A percentile compares a stretch with the other conserved stretches of the same genome.
Evolutionary conservation across 2,113 vertebrate genomes (phyloP).

Genomic region (Marcusenius ussheri): DNA sequence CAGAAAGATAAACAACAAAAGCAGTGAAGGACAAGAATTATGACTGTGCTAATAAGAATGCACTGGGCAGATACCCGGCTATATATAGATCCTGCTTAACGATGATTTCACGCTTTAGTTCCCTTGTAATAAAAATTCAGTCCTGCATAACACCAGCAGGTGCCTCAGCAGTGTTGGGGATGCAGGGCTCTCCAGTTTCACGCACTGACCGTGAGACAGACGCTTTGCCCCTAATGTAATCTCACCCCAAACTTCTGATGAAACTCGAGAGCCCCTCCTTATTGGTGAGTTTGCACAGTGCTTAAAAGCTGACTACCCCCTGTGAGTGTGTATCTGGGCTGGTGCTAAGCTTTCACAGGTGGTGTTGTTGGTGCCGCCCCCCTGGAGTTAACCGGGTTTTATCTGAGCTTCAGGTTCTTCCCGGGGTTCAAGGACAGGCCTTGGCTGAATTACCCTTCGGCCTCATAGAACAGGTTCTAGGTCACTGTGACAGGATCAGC

Average conservation of each 20-base stretch:
- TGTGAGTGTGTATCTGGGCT: background rate
- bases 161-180: background rate
- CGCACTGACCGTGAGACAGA: too few species aligned
- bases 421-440: background rate
- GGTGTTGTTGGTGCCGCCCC: background rate
- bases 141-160: background rate
- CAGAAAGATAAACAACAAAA: background rate
- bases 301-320: background rate
- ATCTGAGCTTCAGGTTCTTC: background rate
- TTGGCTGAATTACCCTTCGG: background rate
- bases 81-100: background rate
- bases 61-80: background rate
- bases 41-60: background rate
- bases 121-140: background rate
- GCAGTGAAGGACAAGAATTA: background rate
- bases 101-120: background rate
- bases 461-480: background rate
- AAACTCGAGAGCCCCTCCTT: background rate
- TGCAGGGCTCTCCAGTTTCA: too few species aligned
- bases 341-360: background rate
- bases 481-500: background rate
- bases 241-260: too few species aligned
- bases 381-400: background rate
- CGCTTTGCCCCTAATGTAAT: too few species aligned
- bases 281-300: background rate